Evolutionary conservation across 2,888 invertebrate genomes (phyloP).

Genomic region (Urechis unicinctus): DNA sequence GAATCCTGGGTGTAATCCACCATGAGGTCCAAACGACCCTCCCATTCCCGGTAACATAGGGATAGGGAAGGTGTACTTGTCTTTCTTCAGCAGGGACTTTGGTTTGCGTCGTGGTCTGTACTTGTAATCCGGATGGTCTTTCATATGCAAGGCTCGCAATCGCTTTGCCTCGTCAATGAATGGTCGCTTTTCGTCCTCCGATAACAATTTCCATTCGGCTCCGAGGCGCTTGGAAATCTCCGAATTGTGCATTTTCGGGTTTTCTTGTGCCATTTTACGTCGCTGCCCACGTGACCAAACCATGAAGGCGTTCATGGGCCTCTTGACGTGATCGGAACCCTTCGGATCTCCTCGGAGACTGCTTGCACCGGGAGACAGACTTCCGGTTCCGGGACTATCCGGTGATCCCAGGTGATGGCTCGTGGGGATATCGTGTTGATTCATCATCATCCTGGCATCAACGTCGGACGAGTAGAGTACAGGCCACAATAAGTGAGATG

Average conservation of each 20-base stretch:
- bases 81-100: constrained; percentile 78
- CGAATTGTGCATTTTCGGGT: constrained; percentile 98
- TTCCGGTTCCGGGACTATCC: too few relatives aligned
- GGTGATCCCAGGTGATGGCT: too few relatives aligned
- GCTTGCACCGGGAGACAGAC: neutral
- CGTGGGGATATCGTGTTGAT: too few relatives aligned
- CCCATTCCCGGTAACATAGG: constrained; percentile 1
- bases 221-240: constrained; percentile 96
- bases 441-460: too few relatives aligned
- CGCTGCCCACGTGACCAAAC: constrained; percentile 98
- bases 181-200: constrained; percentile 91
- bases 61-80: constrained; percentile 57
- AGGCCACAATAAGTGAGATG: too few relatives aligned
- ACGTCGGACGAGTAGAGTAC: too few relatives aligned
- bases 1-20: neutral
- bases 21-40: neutral
- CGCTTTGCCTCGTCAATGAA: constrained; percentile 99
- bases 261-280: constrained; percentile 97
- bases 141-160: constrained; percentile 96
- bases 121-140: constrained; percentile 98
- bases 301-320: constrained; percentile 99
- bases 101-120: constrained; percentile 92
- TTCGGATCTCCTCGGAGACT: neutral
- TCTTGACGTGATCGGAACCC: constrained; percentile 72
- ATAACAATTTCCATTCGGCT: constrained; percentile 95